Percentiles rank a stretch among this genome's conserved stretches.
phyloP scores from a whole-genome alignment of 2,113 vertebrate species.

The Catharus minimus region DNA sequence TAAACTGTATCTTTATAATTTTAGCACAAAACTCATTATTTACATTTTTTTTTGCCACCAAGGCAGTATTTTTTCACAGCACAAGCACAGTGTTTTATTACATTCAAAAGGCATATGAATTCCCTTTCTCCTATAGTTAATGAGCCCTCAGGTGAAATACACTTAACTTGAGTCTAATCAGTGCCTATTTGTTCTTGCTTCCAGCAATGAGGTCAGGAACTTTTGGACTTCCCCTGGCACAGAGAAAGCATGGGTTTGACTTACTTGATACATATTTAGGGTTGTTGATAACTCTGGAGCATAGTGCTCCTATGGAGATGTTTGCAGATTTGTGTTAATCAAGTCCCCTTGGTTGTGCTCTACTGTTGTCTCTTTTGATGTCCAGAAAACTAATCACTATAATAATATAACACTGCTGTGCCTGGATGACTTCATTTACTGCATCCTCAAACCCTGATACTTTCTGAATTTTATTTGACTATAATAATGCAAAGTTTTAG shows the following conservation, averaged over 20 bases:
- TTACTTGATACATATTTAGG: constrained; percentile 44
- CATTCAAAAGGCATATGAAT: constrained; percentile 53
- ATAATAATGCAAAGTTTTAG: neutral
- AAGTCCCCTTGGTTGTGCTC: constrained; percentile 20
- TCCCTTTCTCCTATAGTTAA: constrained; percentile 60
- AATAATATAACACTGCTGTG: constrained; percentile 23
- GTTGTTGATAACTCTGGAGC: constrained; percentile 46
- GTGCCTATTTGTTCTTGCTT: constrained; percentile 66
- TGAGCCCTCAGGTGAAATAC: constrained; percentile 65
- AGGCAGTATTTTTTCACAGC: constrained; percentile 60
- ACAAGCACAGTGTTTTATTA: constrained; percentile 50
- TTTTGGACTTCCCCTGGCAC: constrained; percentile 55
- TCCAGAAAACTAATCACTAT: constrained; percentile 44
- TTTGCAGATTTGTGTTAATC: constrained; percentile 56
- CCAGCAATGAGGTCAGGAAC: constrained; percentile 64
- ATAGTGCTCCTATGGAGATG: constrained; percentile 40
- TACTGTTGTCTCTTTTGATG: constrained; percentile 49
- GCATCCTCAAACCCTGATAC: neutral
- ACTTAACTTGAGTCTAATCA: constrained; percentile 59
- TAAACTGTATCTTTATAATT: constrained; percentile 31
- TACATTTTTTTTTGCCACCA: constrained; percentile 54
- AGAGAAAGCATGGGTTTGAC: constrained; percentile 33
- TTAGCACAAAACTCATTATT: constrained; percentile 56
- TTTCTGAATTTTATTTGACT: neutral
- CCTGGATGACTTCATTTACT: constrained; percentile 29